A percentile compares a stretch with the other conserved stretches of the same genome.
Conservation (phyloP, 2,797 vertebrate species). For the Pantherophis vulpinus region DNA sequence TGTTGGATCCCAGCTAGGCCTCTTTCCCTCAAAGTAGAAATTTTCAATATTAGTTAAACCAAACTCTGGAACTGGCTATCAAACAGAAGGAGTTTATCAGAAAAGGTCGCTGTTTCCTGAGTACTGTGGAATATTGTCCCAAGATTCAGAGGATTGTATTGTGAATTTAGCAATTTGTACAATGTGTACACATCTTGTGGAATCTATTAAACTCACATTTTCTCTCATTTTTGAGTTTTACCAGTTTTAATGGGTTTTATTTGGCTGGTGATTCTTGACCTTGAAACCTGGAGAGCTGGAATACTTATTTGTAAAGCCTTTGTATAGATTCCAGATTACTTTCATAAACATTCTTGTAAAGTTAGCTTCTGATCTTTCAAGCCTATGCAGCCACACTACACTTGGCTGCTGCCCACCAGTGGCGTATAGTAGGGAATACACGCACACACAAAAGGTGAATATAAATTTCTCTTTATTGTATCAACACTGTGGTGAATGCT, state of each 20-base stretch:
- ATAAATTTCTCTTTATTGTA: constrained; percentile 20
- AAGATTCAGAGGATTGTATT: background rate
- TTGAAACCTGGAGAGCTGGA: background rate
- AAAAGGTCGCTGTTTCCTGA: background rate
- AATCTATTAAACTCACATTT: constrained; percentile 11
- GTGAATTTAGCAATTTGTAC: background rate
- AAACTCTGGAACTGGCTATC: background rate
- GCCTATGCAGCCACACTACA: constrained; percentile 26
- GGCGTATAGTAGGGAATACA: constrained; percentile 56
- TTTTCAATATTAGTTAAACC: background rate
- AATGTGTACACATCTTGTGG: background rate
- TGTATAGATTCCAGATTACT: fast-evolving
- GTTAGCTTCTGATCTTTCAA: constrained; percentile 25
- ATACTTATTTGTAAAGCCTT: fast-evolving
- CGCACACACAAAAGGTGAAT: constrained; percentile 38
- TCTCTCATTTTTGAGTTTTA: background rate
- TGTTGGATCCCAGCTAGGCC: background rate
- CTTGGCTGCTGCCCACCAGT: constrained; percentile 66
- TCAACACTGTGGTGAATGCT: constrained; percentile 3
- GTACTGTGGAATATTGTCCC: background rate
- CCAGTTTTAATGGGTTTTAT: background rate
- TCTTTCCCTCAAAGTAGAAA: background rate
- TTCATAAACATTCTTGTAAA: background rate
- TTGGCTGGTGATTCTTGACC: background rate
- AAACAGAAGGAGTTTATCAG: background rate